These are phyloP conservation scores for Parnassius orleans DNA, from an alignment of 2,888 invertebrate species.

Conservation along the genomic window DNA sequence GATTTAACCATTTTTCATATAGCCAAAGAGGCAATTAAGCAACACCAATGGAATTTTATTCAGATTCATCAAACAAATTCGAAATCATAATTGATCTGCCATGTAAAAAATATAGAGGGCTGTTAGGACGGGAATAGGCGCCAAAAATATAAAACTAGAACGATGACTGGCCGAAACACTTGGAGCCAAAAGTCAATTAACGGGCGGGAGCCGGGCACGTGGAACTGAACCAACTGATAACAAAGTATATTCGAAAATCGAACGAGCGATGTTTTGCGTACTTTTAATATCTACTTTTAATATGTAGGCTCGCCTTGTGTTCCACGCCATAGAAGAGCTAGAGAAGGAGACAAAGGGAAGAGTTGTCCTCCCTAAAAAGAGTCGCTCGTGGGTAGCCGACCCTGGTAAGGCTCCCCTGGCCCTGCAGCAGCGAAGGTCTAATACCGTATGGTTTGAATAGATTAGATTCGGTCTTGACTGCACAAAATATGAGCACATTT, in stretches of 20 bases:
- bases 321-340: no score
- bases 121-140: constrained; percentile 74
- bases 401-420: no score
- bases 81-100: constrained; percentile 79
- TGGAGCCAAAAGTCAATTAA: constrained; percentile 76
- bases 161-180: constrained; percentile 75
- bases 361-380: no score
- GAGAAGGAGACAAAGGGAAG: no score
- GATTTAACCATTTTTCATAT: constrained; percentile 73
- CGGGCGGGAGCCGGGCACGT: constrained; percentile 58
- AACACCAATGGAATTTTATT: constrained; percentile 78
- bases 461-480: no score
- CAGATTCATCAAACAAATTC: constrained; percentile 79
- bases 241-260: constrained; percentile 39
- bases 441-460: no score
- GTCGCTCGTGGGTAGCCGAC: no score
- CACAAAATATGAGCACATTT: no score
- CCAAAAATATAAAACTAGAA: constrained; percentile 77
- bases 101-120: constrained; percentile 76
- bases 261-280: constrained; percentile 32
- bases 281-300: no score
- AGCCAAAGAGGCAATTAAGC: constrained; percentile 75
- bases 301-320: no score
- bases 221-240: constrained; percentile 53
- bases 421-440: no score